Conservation (phyloP, 2,797 vertebrate genomes). For the Benthosema pterotum region DNA sequence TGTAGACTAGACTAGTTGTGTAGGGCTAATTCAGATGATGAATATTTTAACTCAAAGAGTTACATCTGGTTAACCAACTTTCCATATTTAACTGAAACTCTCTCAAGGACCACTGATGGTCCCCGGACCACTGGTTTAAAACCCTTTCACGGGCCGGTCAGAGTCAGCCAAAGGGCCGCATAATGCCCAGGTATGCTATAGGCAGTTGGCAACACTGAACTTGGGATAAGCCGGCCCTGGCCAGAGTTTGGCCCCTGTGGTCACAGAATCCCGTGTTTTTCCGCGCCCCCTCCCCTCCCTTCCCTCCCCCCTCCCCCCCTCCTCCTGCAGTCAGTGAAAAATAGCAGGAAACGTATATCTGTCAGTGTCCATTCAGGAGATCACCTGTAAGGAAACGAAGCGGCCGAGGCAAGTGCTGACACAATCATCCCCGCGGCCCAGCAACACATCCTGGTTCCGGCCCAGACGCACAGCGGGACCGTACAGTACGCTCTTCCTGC, state of each 20-base stretch:
- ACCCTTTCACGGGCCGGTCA: no score
- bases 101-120: no score
- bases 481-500: slow-evolving; percentile 79
- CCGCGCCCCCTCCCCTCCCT: slow-evolving; percentile 40
- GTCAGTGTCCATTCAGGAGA: slow-evolving; percentile 83
- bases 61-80: no score
- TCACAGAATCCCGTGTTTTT: slow-evolving; percentile 68
- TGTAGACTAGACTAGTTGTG: no score
- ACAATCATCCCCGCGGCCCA: slow-evolving; percentile 79
- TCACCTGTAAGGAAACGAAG: slow-evolving; percentile 83
- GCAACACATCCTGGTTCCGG: slow-evolving; percentile 83
- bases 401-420: slow-evolving; percentile 79
- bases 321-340: slow-evolving; percentile 72
- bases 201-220: no score
- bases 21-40: no score
- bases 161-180: no score
- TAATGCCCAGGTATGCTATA: no score
- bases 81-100: no score
- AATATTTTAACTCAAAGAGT: no score
- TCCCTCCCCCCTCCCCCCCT: slow-evolving; percentile 44
- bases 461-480: slow-evolving; percentile 79
- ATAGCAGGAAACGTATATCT: slow-evolving; percentile 83
- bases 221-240: slow-evolving; percentile 31
- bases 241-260: slow-evolving; percentile 56
- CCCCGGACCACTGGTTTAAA: no score